Conservation (phyloP, 2,113 vertebrate species). For the Chauna torquata region DNA sequence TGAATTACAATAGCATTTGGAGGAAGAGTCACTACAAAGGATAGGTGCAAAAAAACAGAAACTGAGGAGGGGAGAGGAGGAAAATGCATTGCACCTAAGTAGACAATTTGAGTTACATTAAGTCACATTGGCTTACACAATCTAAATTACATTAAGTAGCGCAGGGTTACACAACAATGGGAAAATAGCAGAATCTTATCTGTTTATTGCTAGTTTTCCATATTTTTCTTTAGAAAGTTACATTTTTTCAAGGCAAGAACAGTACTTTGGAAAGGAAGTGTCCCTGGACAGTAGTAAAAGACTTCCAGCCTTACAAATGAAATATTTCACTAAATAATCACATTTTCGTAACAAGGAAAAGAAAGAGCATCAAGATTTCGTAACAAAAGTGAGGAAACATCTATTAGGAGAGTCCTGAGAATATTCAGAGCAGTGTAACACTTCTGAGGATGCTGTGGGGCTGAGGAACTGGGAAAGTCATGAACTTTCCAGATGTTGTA, state of each 20-base stretch:
- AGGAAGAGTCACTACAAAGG: background rate
- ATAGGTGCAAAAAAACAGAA: background rate
- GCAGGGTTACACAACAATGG: background rate
- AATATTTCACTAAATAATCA: background rate
- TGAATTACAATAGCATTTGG: background rate
- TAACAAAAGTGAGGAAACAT: background rate
- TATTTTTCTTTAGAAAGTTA: background rate
- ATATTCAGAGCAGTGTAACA: background rate
- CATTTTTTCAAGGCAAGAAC: background rate
- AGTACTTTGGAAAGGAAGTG: background rate
- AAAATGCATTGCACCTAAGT: background rate
- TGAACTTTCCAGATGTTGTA: background rate
- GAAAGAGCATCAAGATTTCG: background rate
- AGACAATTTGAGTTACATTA: background rate
- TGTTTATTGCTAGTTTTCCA: background rate
- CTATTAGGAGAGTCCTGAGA: background rate
- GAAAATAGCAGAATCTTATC: background rate
- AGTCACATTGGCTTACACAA: background rate
- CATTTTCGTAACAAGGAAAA: background rate
- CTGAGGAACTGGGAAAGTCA: background rate
- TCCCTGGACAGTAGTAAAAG: background rate
- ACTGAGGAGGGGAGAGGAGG: background rate
- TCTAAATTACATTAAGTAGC: background rate
- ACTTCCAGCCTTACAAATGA: background rate
- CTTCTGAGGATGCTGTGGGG: background rate